Percentiles rank a stretch among this genome's conserved stretches.
Conservation (phyloP, 2,888 invertebrate species). For the Andrena camellia region DNA sequence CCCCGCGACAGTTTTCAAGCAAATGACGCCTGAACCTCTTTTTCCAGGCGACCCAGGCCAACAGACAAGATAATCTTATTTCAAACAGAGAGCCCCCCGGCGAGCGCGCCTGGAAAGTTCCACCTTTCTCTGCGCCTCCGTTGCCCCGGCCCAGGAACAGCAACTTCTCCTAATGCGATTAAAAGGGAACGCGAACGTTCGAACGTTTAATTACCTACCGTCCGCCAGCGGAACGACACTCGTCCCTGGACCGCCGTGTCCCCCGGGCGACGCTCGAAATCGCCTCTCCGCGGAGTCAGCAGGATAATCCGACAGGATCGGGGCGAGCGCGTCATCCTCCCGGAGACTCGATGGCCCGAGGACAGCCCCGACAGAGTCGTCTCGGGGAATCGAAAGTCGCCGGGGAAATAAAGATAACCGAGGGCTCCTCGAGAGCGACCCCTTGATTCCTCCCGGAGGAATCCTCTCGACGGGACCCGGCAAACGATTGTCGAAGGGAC, state of each 20-base stretch:
- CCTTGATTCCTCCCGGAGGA: constrained; percentile 70
- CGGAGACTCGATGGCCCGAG: constrained; percentile 19
- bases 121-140: not conserved
- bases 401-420: constrained; percentile 62
- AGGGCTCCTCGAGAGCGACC: constrained; percentile 42
- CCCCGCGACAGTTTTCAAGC: constrained; percentile 50
- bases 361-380: constrained; percentile 33
- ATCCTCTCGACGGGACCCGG: constrained; percentile 19
- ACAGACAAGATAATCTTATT: constrained; percentile 27
- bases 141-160: not conserved
- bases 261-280: not conserved
- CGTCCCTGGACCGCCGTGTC: constrained; percentile 1
- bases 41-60: constrained; percentile 13
- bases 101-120: not conserved
- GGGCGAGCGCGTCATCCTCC: constrained; percentile 43
- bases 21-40: constrained; percentile 23
- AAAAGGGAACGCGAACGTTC: not conserved
- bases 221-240: constrained; percentile 1
- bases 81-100: constrained; percentile 16
- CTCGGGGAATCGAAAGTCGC: constrained; percentile 65
- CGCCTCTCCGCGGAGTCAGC: constrained; percentile 17
- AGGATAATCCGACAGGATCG: constrained; percentile 52
- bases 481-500: constrained; percentile 64
- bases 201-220: not conserved
- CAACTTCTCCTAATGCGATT: constrained; percentile 9